phyloP scores from a whole-genome alignment of 2,888 invertebrate species.

The Drosophila glabriapex region DNA sequence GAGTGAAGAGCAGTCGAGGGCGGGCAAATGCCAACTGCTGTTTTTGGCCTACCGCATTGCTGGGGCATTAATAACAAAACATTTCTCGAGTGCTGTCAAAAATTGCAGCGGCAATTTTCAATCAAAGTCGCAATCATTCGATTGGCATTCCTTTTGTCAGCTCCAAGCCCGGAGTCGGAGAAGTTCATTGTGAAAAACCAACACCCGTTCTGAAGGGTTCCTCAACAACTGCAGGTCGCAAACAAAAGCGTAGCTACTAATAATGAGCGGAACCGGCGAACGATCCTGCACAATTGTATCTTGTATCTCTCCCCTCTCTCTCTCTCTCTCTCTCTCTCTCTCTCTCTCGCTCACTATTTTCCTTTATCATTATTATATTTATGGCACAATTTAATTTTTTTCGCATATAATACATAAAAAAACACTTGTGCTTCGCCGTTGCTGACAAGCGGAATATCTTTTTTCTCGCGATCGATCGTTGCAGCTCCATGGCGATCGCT shows the following conservation, averaged over 20 bases:
- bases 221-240: constrained; percentile 41
- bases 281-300: constrained; percentile 40
- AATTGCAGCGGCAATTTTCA: constrained; percentile 82
- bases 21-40: not conserved
- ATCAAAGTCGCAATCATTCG: constrained; percentile 67
- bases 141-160: constrained; percentile 57
- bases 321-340: not conserved
- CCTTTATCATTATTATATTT: constrained; percentile 77
- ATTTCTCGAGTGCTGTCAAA: constrained; percentile 72
- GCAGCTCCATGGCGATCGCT: constrained; percentile 38
- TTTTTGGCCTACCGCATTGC: constrained; percentile 81
- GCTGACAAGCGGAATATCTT: constrained; percentile 79
- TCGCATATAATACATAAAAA: constrained; percentile 55
- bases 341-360: not conserved
- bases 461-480: constrained; percentile 70
- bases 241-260: constrained; percentile 42
- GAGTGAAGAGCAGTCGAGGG: not conserved
- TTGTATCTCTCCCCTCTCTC: not conserved
- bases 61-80: constrained; percentile 73
- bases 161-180: constrained; percentile 11
- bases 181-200: constrained; percentile 67
- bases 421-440: constrained; percentile 66
- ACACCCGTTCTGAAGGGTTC: constrained; percentile 75
- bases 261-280: constrained; percentile 69
- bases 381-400: constrained; percentile 73